These are phyloP conservation scores for Parochlus steinenii DNA, from an alignment of 2,888 invertebrate genomes.

Conservation along the genomic window DNA sequence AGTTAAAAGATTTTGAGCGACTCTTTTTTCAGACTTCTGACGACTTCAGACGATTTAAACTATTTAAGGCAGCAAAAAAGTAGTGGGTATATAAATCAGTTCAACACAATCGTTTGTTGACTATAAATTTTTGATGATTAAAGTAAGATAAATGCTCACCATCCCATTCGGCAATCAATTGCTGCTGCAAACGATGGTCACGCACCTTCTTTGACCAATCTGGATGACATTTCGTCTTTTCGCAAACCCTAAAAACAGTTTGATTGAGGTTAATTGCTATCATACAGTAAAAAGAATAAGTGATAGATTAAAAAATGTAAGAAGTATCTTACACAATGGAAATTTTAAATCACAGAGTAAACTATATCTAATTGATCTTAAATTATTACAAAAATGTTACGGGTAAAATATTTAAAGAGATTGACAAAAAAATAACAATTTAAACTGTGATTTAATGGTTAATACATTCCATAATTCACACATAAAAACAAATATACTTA, in stretches of 20 bases:
- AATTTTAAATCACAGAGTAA: background rate
- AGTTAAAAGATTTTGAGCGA: too few relatives aligned
- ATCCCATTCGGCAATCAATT: constrained; percentile 11
- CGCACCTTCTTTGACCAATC: constrained; percentile 30
- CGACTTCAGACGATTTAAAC: too few relatives aligned
- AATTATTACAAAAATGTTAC: background rate
- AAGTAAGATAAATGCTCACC: too few relatives aligned
- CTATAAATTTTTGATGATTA: too few relatives aligned
- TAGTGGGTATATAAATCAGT: too few relatives aligned
- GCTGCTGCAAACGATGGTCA: constrained; percentile 26
- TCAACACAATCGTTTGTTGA: too few relatives aligned
- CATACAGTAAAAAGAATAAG: too few relatives aligned
- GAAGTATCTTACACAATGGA: background rate
- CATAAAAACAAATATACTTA: constrained; percentile 19
- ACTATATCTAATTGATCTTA: background rate
- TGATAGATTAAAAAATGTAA: background rate
- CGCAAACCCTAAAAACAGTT: constrained; percentile 23
- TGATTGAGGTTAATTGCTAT: too few relatives aligned
- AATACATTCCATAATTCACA: constrained; percentile 4
- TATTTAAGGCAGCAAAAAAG: too few relatives aligned
- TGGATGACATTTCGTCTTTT: constrained; percentile 26
- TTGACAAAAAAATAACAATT: background rate
- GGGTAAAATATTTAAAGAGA: background rate
- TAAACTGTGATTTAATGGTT: constrained; percentile 2
- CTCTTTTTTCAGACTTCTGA: too few relatives aligned